Evolutionary conservation across 64 coral and sea anemone genomes (phyloP).

Genomic region (Cladopsammia gracilis): DNA sequence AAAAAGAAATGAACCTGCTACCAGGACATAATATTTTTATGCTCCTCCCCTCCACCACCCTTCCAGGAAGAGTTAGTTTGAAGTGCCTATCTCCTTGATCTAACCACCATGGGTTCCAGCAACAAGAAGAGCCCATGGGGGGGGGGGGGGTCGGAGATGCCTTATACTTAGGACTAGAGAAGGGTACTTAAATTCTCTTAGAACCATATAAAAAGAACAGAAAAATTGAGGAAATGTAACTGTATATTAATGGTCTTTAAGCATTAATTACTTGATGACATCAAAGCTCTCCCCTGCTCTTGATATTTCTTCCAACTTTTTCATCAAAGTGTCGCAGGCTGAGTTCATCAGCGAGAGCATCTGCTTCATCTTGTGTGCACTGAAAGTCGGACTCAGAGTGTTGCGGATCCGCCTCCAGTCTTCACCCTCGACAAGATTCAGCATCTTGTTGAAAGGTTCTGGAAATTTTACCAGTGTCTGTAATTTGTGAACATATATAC

Average conservation of each 20-base stretch:
- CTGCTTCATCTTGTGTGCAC: conserved; percentile 59
- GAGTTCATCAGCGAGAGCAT: conserved; percentile 66
- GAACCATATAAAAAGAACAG: too few species aligned
- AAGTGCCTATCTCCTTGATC: too few species aligned
- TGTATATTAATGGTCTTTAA: not conserved
- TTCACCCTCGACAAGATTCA: conserved; percentile 41
- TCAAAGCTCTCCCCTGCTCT: conserved; percentile 42
- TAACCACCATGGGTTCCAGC: too few species aligned
- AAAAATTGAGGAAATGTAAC: too few species aligned
- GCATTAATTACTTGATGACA: conserved; percentile 45
- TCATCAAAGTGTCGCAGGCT: conserved; percentile 65
- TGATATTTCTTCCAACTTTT: conserved; percentile 46
- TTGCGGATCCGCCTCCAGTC: conserved; percentile 68
- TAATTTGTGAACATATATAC: not conserved
- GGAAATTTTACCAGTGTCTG: conserved; percentile 25
- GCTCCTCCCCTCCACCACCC: too few species aligned
- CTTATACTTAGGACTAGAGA: too few species aligned
- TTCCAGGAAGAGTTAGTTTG: too few species aligned
- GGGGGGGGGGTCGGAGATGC: too few species aligned
- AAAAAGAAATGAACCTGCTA: too few species aligned
- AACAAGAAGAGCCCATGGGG: too few species aligned
- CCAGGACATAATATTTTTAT: too few species aligned
- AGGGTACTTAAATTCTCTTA: too few species aligned
- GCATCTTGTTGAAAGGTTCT: conserved; percentile 26
- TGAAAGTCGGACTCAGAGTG: conserved; percentile 66